Percentiles rank a stretch among this genome's conserved stretches.
These are phyloP conservation scores for Lycopodina hypogea DNA, from an alignment of 37 sponge, comb jelly and placozoan genomes.

Conservation along the genomic window DNA sequence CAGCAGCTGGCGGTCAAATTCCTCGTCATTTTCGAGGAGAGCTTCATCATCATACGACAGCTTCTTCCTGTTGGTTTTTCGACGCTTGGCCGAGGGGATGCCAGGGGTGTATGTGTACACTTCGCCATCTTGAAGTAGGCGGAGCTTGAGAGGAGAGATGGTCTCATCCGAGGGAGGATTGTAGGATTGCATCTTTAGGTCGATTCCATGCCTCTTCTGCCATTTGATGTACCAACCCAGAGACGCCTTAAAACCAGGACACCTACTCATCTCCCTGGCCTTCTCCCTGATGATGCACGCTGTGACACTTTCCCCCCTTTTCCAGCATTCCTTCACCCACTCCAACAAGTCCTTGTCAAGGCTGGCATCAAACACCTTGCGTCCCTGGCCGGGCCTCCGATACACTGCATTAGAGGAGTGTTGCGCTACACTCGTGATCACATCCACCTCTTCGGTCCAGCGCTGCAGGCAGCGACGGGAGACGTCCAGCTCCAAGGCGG, in stretches of 20 bases:
- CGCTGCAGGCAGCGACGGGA: conserved; percentile 74
- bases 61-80: conserved; percentile 34
- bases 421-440: conserved; percentile 77
- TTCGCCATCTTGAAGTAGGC: conserved; percentile 69
- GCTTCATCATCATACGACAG: conserved; percentile 37
- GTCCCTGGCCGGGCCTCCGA: conserved; percentile 74
- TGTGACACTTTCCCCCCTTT: conserved; percentile 55
- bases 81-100: conserved; percentile 19
- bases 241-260: conserved; percentile 69
- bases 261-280: conserved; percentile 51
- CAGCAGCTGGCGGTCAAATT: conserved; percentile 68
- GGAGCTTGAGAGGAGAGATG: conserved; percentile 55
- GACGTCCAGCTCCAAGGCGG: conserved; percentile 72
- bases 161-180: conserved; percentile 26
- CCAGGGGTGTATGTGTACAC: conserved; percentile 44
- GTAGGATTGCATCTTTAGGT: conserved; percentile 63
- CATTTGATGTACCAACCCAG: conserved; percentile 82
- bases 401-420: conserved; percentile 71
- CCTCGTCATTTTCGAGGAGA: conserved; percentile 54
- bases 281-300: conserved; percentile 53
- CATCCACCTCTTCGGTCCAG: conserved; percentile 73
- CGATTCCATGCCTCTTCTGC: conserved; percentile 62
- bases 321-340: conserved; percentile 68
- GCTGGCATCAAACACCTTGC: conserved; percentile 59
- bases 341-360: conserved; percentile 60